These are phyloP conservation scores for Amphiprion percula DNA, from an alignment of 2,113 vertebrate species.

Conservation along the genomic window DNA sequence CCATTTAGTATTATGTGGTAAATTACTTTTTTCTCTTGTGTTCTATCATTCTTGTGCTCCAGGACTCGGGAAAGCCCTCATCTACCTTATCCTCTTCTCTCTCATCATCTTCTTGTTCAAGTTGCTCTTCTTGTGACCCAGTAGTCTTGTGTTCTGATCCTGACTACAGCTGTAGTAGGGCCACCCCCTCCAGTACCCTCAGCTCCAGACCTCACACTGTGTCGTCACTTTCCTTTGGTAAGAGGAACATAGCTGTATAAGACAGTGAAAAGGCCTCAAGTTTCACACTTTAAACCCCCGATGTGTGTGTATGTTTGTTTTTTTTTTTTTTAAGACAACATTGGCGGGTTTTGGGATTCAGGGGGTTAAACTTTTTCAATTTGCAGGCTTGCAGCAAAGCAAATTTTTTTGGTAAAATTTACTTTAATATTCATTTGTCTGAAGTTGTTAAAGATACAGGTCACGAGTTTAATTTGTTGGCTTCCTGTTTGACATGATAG, in stretches of 20 bases:
- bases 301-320: too few species aligned
- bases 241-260: conserved; percentile 23
- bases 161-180: conserved; percentile 39
- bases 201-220: conserved; percentile 80
- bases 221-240: conserved; percentile 87
- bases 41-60: conserved; percentile 50
- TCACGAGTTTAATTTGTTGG: too few species aligned
- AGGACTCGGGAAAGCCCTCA: conserved; percentile 72
- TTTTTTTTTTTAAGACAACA: too few species aligned
- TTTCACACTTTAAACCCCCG: too few species aligned
- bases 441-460: too few species aligned
- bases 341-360: too few species aligned
- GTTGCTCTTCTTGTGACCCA: conserved; percentile 67
- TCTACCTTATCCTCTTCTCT: conserved; percentile 45
- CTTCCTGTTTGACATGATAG: too few species aligned
- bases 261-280: not conserved
- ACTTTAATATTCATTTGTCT: too few species aligned
- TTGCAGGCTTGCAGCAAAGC: not conserved
- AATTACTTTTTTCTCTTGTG: not conserved
- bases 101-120: conserved; percentile 58
- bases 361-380: too few species aligned
- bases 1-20: not conserved
- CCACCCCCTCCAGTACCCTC: conserved; percentile 10
- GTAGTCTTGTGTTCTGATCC: conserved; percentile 44
- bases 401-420: not conserved